Evolutionary conservation across 2,797 vertebrate genomes (phyloP), one percentile per base, ranked within the genome.

Genomic region (Macroramphosus scolopax): DNA sequence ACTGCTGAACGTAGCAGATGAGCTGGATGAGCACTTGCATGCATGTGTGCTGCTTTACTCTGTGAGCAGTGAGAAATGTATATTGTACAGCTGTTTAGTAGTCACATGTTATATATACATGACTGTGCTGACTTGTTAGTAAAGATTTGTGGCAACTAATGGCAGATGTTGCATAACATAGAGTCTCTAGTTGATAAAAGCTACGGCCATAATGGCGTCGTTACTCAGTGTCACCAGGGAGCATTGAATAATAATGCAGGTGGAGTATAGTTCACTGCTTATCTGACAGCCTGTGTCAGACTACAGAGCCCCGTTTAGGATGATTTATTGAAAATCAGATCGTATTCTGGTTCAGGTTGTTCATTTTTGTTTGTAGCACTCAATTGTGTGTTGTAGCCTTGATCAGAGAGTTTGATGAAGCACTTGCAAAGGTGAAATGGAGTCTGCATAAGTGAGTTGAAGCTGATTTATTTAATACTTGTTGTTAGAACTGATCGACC

Each of bases 251-350:
- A 51, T 36, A 48, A 37, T 40, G 17, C 39, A 16, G 36, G 52
- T 49, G 53, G 18, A 62, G 18, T 35, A 14, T 33, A 41, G 44
- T 13, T 15, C 17, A 9, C 18, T 1, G 40, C 10, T n/a, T n/a
- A n/a, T n/a, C 41, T 51, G 57, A 43, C 43, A 49, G 42, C 8
- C 15, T 13, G 17, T 32, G 22, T 33, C 35, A 40, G n/a, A n/a
- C n/a, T n/a, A n/a, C n/a, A n/a, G n/a, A n/a, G n/a, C n/a, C n/a
- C n/a, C 37, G 18, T 54, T 43, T 13, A 30, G 28, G 17, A n/a
- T 22, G 44, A 55, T 52, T 52, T 41, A 47, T 49, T 60, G 29
- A 8, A 29, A 63, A 57, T 52, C 37, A 29, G 29, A 43, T 38
- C 48, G 45, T 34, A 25, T 6, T 51, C 13, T 35, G 26, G 40